Base-by-base conservation (phyloP, 2,888 invertebrate species). In the Lasioglossum zephyrum region DNA sequence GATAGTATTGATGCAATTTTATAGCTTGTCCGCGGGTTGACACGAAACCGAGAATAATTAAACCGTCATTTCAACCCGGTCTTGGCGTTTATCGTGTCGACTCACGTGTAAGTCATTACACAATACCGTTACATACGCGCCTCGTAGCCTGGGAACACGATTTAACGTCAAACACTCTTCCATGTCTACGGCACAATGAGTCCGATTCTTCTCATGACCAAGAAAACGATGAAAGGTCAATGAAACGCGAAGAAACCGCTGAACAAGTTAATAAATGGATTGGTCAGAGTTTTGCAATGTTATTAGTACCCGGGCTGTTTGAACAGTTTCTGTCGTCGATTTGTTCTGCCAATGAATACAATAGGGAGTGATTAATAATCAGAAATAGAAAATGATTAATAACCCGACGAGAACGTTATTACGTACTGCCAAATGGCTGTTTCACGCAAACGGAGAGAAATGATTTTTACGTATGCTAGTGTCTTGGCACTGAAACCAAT, bases 71-170 rank as follows among this genome's bases (percentile, higher is more conserved):
- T 82, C 53, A 36, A 44, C 66, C 31, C 18, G 39, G 26, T 39
- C 53, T 78, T 77, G 66, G 63, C 77, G 75, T 82, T 82, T 73
- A 82, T 79, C 82, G 70, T n/a, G 72, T 77, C 70, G 77, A 76
- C 63, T 87, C 66, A 74, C 79, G 57, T 73, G 75, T 73, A 73
- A 83, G 79, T 85, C 78, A 73, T 86, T 86, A 76, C 73, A 73
- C 80, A 81, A 81, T 86, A 82, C 87, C 87, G 87, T 87, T 87
- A 87, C 78, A 70, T 49, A 53, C 47, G 36, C 70, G 53, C 78
- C 60, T 11, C 74, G 49, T 53, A 26, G 76, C 73, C 80, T 86
- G 80, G 83, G 83, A 83, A 87, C 73, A 13, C 44, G 75, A 79
- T 79, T 87, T 75, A 82, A 80, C 82, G 73, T 79, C 49, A 72